Conservation (phyloP, 2,113 vertebrate genomes). For the Ovis canadensis region DNA sequence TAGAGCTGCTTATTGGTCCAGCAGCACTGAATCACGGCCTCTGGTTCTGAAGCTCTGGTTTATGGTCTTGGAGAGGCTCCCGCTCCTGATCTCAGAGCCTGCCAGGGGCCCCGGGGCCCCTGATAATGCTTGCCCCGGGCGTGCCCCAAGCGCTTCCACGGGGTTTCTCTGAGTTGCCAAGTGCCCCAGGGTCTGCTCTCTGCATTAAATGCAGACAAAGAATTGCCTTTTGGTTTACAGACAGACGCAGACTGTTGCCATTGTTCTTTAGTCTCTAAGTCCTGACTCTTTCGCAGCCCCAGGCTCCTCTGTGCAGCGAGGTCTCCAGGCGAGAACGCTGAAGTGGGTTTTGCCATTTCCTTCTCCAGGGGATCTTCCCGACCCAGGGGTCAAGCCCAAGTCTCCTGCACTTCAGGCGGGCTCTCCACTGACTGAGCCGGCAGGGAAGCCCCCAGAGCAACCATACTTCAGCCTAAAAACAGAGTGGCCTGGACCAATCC, state of each 20-base stretch:
- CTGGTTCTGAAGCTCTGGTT: neutral
- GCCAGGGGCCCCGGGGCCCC: neutral
- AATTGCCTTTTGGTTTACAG: neutral
- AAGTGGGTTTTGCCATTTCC: neutral
- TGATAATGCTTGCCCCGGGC: neutral
- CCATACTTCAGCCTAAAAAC: neutral
- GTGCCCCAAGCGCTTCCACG: fast-evolving
- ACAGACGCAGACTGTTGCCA: neutral
- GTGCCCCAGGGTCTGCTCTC: neutral
- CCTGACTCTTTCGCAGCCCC: neutral
- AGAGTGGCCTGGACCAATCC: neutral
- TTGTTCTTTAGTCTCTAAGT: neutral
- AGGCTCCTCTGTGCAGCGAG: neutral
- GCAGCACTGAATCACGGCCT: neutral
- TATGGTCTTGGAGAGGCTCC: neutral
- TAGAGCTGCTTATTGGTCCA: neutral
- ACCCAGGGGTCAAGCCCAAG: neutral
- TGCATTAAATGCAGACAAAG: neutral
- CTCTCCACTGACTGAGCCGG: neutral
- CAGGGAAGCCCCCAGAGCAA: neutral
- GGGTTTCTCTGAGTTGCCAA: neutral
- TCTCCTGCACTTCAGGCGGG: neutral
- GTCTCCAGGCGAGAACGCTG: neutral
- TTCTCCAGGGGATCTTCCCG: neutral
- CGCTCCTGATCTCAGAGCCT: neutral